Percentiles rank a stretch among this genome's conserved stretches.
Conservation (phyloP, 1,140 invertebrate species). For the Rhagoletis pomonella region DNA sequence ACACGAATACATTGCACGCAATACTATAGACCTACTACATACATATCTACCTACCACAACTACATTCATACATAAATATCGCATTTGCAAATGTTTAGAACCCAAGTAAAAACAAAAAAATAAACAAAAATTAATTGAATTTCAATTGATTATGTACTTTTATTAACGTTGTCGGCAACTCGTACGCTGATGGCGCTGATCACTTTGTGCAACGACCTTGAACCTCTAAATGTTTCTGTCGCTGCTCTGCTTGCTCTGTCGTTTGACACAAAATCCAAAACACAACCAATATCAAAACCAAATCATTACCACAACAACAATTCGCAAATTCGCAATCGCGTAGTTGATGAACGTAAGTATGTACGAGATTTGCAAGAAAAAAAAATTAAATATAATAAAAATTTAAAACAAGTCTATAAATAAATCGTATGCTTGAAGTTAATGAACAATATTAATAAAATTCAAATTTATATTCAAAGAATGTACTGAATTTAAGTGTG, state of each 20-base stretch:
- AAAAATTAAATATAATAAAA: neutral
- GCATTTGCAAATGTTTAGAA: neutral
- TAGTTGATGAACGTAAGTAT: conserved; percentile 54
- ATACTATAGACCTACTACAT: neutral
- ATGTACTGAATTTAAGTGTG: neutral
- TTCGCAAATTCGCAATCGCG: neutral
- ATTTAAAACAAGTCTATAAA: neutral
- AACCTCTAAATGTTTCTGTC: conserved; percentile 31
- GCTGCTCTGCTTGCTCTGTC: conserved; percentile 40
- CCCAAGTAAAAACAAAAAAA: neutral
- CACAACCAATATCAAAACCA: conserved; percentile 28
- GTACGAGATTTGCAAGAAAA: conserved; percentile 35
- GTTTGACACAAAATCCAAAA: conserved; percentile 35
- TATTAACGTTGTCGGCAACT: conserved; percentile 47
- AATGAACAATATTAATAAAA: neutral
- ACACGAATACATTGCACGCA: conserved; percentile 25
- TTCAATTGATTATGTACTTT: conserved; percentile 41
- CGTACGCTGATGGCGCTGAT: conserved; percentile 26
- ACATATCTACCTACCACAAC: neutral
- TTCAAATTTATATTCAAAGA: neutral
- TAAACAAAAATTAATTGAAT: conserved; percentile 15
- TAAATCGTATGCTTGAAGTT: conserved; percentile 32
- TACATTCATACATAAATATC: neutral
- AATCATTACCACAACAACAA: conserved; percentile 39
- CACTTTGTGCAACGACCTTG: conserved; percentile 14